phyloP scores from a whole-genome alignment of 1,140 invertebrate species.

The Trachymyrmex cornetzi region DNA sequence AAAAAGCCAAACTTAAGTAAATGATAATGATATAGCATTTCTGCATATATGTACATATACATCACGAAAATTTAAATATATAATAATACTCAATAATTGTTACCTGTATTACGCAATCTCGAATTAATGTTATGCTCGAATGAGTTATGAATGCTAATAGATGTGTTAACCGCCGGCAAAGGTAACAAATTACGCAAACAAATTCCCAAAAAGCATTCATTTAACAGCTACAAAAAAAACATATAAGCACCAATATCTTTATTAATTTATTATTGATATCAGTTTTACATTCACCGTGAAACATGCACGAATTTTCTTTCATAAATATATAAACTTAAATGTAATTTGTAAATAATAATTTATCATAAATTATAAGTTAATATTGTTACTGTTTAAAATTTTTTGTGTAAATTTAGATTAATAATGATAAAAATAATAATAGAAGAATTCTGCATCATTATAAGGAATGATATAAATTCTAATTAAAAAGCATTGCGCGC shows the following conservation, averaged over 20 bases:
- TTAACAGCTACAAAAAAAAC: background rate
- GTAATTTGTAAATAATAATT: background rate
- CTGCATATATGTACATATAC: background rate
- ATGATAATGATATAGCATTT: conserved; percentile 1
- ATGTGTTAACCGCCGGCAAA: conserved; percentile 2
- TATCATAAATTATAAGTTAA: background rate
- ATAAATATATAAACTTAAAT: conserved; percentile 19
- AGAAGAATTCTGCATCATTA: background rate
- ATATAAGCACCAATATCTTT: background rate
- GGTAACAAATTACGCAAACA: conserved; percentile 15
- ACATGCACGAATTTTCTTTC: background rate
- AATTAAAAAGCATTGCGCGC: background rate
- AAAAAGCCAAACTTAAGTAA: background rate
- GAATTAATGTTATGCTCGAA: conserved; percentile 1
- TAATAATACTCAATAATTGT: conserved; percentile 10
- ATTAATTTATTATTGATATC: conserved; percentile 1
- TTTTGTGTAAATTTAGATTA: background rate
- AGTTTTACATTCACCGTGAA: background rate
- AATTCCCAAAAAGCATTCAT: background rate
- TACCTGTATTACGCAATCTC: conserved; percentile 43
- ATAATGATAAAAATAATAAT: background rate
- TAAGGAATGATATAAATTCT: background rate
- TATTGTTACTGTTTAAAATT: background rate
- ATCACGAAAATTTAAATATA: conserved; percentile 32
- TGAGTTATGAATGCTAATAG: conserved; percentile 23